Percentiles rank a stretch among this genome's conserved stretches.
Conservation (phyloP, 2,113 vertebrate species). For the Labeo catla region DNA sequence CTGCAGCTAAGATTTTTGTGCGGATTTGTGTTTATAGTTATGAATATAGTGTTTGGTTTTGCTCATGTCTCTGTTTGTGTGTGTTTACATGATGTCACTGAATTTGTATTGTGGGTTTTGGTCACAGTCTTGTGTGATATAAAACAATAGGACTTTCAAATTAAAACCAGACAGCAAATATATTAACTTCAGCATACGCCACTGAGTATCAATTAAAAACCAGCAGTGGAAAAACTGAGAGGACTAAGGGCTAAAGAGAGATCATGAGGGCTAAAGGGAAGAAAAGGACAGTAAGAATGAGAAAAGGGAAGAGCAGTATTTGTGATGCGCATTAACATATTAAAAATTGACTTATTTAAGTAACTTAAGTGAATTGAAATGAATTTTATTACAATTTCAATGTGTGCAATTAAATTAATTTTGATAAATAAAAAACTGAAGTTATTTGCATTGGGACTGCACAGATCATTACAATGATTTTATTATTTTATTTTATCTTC, state of each 20-base stretch:
- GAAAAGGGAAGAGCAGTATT: neutral
- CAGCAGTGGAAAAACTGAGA: constrained; percentile 14
- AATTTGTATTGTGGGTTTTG: constrained; percentile 34
- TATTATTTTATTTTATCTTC: no score
- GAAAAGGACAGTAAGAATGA: no score
- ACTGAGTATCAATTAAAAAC: constrained; percentile 1
- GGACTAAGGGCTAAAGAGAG: neutral
- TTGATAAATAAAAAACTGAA: neutral
- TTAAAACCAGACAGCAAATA: constrained; percentile 37
- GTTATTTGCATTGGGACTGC: neutral
- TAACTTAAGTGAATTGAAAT: neutral
- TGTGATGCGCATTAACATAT: neutral
- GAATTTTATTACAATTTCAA: neutral
- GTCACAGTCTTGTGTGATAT: constrained; percentile 1
- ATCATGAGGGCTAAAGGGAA: neutral
- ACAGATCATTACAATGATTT: neutral
- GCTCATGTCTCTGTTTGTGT: constrained; percentile 1
- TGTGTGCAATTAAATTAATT: neutral
- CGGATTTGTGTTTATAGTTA: neutral
- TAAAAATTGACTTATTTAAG: neutral
- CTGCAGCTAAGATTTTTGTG: neutral
- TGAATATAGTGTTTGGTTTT: constrained; percentile 18
- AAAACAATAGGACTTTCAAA: constrained; percentile 38
- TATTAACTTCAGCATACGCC: neutral
- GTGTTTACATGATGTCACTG: constrained; percentile 33